phyloP scores from a whole-genome alignment of 2,888 invertebrate genomes.

The Agrenia bidenticulata region DNA sequence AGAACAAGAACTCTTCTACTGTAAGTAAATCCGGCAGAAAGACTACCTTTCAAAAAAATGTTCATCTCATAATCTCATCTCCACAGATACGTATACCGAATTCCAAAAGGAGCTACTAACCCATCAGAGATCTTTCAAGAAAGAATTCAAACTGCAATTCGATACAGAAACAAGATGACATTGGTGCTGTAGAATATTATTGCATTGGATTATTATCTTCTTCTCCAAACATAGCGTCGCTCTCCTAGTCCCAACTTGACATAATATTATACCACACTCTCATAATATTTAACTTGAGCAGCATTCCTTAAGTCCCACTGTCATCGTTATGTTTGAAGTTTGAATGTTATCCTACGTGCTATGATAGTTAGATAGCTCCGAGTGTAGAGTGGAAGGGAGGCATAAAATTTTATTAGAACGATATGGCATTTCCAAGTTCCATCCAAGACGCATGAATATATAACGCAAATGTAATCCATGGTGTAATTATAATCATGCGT shows the following conservation, averaged over 20 bases:
- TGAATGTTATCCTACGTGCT: too few relatives aligned
- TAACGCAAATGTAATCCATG: background rate
- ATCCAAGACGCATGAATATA: too few relatives aligned
- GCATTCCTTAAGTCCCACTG: background rate
- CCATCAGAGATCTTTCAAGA: conserved; percentile 26
- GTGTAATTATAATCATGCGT: conserved; percentile 22
- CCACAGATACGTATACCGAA: background rate
- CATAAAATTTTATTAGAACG: too few relatives aligned
- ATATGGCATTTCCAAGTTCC: too few relatives aligned
- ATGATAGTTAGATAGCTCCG: too few relatives aligned
- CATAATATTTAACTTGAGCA: conserved; percentile 1
- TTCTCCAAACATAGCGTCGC: background rate
- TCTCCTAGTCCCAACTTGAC: conserved; percentile 2
- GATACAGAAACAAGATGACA: conserved; percentile 37
- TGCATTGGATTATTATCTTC: conserved; percentile 3
- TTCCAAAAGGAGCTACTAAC: background rate
- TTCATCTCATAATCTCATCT: too few relatives aligned
- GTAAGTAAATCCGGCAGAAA: too few relatives aligned
- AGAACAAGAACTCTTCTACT: too few relatives aligned
- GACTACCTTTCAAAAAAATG: too few relatives aligned
- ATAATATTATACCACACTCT: background rate
- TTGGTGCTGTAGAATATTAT: background rate
- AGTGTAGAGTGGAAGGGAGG: too few relatives aligned
- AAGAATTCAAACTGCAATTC: conserved; percentile 37
- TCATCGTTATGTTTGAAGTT: background rate